A percentile compares a stretch with the other conserved stretches of the same genome.
Conservation (phyloP, 1,140 invertebrate species). For the Drosophila tropicalis region DNA sequence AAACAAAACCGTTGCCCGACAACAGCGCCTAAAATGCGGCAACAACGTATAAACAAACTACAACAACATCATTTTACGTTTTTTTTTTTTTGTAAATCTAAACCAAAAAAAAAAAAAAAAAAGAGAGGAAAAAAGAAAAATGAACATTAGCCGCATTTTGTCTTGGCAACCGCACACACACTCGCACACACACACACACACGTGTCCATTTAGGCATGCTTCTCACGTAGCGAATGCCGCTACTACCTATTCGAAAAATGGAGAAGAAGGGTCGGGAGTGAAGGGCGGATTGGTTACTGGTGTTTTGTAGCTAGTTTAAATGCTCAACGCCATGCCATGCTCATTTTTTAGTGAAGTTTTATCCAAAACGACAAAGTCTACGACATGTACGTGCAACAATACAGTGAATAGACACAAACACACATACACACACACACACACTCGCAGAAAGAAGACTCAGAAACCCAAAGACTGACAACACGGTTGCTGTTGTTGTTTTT, state of each 20-base stretch:
- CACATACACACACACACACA: slow-evolving; percentile 10
- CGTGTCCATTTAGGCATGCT: slow-evolving; percentile 54
- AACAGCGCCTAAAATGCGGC: slow-evolving; percentile 48
- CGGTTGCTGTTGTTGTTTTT: slow-evolving; percentile 33
- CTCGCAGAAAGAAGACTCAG: slow-evolving; percentile 11
- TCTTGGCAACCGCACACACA: slow-evolving; percentile 62
- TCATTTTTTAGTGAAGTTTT: slow-evolving; percentile 82
- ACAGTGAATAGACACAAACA: slow-evolving; percentile 34
- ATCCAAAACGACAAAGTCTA: slow-evolving; percentile 71
- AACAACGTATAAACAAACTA: slow-evolving; percentile 42
- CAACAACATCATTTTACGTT: slow-evolving; percentile 54
- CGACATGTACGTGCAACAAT: slow-evolving; percentile 77
- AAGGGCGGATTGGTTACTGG: slow-evolving; percentile 52
- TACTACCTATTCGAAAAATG: slow-evolving; percentile 57
- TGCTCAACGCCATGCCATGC: slow-evolving; percentile 78
- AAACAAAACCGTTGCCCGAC: slow-evolving; percentile 3
- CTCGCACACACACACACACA: slow-evolving; percentile 22
- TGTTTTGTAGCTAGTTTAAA: slow-evolving; percentile 81
- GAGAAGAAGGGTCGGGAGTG: slow-evolving; percentile 1
- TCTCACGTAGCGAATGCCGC: slow-evolving; percentile 46
- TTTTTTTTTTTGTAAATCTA: slow-evolving; percentile 77
- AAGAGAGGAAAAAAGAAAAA: slow-evolving; percentile 15
- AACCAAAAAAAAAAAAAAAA: slow-evolving; percentile 38
- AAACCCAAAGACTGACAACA: slow-evolving; percentile 38
- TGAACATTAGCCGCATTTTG: slow-evolving; percentile 80